These are phyloP conservation scores for Muraenolepis orangiensis DNA, from an alignment of 2,797 vertebrate genomes.

Conservation along the genomic window DNA sequence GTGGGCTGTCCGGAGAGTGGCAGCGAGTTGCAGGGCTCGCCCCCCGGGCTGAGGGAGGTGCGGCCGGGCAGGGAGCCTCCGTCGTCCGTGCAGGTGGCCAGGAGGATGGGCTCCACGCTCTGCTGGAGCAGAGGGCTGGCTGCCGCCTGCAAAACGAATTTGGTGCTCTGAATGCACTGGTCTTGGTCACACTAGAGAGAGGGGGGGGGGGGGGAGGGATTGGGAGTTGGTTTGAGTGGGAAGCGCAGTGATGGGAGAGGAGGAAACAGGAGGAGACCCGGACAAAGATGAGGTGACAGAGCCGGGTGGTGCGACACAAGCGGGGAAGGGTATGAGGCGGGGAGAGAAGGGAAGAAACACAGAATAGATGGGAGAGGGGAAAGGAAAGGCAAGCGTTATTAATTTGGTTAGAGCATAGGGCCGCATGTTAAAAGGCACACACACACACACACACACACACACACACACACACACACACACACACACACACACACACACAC, in stretches of 20 bases:
- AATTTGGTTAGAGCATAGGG: slow-evolving; percentile 42
- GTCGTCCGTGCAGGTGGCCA: slow-evolving; percentile 69
- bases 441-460: background rate
- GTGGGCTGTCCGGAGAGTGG: slow-evolving; percentile 86
- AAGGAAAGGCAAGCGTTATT: slow-evolving; percentile 51
- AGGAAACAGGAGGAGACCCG: background rate
- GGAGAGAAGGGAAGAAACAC: slow-evolving; percentile 12
- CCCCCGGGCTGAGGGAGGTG: slow-evolving; percentile 75
- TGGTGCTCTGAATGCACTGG: slow-evolving; percentile 99
- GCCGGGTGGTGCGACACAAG: slow-evolving; percentile 15
- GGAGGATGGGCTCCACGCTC: slow-evolving; percentile 85
- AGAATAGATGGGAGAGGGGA: slow-evolving; percentile 12
- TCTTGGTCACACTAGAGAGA: slow-evolving; percentile 99
- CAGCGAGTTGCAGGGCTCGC: slow-evolving; percentile 81
- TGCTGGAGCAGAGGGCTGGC: slow-evolving; percentile 87
- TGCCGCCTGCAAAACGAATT: slow-evolving; percentile 99
- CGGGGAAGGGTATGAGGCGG: slow-evolving; percentile 30
- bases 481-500: background rate
- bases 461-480: background rate
- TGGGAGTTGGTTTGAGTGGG: slow-evolving; percentile 5
- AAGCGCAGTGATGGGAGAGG: background rate
- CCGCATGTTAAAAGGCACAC: slow-evolving; percentile 33
- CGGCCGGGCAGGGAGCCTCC: slow-evolving; percentile 80
- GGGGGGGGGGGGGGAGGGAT: slow-evolving; percentile 63
- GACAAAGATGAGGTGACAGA: background rate